Evolutionary conservation across 1,140 invertebrate species (phyloP).

Genomic region (Drosophila insularis): DNA sequence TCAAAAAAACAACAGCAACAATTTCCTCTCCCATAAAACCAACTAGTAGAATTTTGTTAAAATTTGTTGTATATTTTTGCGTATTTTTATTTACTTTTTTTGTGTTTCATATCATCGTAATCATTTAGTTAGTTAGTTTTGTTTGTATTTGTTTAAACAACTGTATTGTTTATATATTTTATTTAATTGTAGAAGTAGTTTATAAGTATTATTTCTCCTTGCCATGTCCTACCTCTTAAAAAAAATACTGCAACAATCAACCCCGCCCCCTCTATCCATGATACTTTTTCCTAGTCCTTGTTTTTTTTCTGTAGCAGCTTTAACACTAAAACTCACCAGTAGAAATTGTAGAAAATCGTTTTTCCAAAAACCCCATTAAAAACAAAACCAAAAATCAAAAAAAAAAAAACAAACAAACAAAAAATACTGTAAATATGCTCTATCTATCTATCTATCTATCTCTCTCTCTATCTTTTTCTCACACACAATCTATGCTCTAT

Average conservation of each 20-base stretch:
- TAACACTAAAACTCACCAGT: slow-evolving; percentile 73
- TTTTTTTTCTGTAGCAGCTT: slow-evolving; percentile 64
- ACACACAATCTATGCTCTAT: slow-evolving; percentile 43
- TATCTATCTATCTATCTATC: slow-evolving; percentile 52
- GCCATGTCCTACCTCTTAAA: background rate
- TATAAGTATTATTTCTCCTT: slow-evolving; percentile 20
- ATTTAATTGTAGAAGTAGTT: slow-evolving; percentile 33
- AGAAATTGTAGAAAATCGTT: slow-evolving; percentile 75
- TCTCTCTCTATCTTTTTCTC: slow-evolving; percentile 37
- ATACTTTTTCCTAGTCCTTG: slow-evolving; percentile 19
- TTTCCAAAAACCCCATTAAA: slow-evolving; percentile 63
- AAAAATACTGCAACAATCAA: background rate
- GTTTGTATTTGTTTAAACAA: background rate
- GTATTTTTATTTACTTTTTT: background rate
- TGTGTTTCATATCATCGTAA: background rate
- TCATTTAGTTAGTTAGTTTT: slow-evolving; percentile 20
- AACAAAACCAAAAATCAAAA: slow-evolving; percentile 27
- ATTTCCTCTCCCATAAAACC: slow-evolving; percentile 3
- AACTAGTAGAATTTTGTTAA: background rate
- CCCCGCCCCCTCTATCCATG: background rate
- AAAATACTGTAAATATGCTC: slow-evolving; percentile 21
- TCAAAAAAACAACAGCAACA: background rate
- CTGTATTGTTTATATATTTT: slow-evolving; percentile 11
- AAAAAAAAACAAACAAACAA: slow-evolving; percentile 13
- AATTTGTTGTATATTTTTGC: background rate